Evolutionary conservation across 1,140 invertebrate genomes (phyloP).

Genomic region (Drosophila melanogaster): DNA sequence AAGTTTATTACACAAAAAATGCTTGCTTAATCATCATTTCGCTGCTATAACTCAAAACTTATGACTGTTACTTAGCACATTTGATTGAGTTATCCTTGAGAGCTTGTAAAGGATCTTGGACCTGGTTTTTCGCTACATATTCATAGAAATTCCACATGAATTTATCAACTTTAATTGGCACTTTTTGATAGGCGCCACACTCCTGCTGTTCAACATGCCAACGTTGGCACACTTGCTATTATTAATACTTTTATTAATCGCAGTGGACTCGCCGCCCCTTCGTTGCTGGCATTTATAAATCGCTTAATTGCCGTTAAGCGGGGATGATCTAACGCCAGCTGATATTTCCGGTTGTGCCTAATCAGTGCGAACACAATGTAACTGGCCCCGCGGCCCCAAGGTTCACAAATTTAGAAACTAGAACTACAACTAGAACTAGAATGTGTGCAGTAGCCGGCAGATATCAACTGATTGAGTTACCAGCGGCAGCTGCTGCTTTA

Average conservation of each 20-base stretch:
- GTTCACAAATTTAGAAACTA: constrained; percentile 16
- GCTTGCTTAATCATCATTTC: too few species aligned
- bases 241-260: constrained; percentile 49
- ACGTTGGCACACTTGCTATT: background rate
- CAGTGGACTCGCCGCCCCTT: background rate
- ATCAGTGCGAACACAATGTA: constrained; percentile 58
- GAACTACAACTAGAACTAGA: background rate
- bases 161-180: background rate
- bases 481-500: constrained; percentile 33
- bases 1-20: too few species aligned
- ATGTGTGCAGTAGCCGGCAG: background rate
- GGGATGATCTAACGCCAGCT: constrained; percentile 59
- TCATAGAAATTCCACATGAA: background rate
- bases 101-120: background rate
- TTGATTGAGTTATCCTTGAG: background rate
- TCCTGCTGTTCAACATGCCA: constrained; percentile 9
- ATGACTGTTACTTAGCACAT: too few species aligned
- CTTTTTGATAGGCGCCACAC: background rate
- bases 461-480: background rate
- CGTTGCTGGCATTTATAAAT: constrained; percentile 19
- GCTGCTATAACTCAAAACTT: too few species aligned
- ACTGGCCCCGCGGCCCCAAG: constrained; percentile 26
- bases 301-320: constrained; percentile 62
- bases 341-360: constrained; percentile 67
- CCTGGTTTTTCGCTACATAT: background rate